phyloP scores from a whole-genome alignment of 2,113 vertebrate genomes.

The Calonectris borealis region DNA sequence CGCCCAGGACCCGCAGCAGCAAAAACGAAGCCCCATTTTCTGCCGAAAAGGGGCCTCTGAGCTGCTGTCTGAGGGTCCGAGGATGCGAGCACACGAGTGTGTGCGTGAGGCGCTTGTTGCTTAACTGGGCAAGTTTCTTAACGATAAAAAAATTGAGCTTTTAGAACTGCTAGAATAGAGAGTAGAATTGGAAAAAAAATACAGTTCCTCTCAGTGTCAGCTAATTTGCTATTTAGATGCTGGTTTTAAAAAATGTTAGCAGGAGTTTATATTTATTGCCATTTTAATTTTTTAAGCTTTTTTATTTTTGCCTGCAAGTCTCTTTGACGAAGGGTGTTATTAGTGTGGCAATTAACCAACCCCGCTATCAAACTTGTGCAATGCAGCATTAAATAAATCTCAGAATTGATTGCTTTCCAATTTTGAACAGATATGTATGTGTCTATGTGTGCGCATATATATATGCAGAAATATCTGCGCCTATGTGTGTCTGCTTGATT shows the following conservation, averaged over 20 bases:
- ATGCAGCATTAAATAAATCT: constrained; percentile 48
- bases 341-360: constrained; percentile 62
- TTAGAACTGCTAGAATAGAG: not conserved
- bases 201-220: not conserved
- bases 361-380: constrained; percentile 53
- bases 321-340: constrained; percentile 51
- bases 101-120: rapidly evolving
- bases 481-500: constrained; percentile 67
- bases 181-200: not conserved
- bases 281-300: not conserved
- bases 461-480: not conserved
- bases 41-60: not conserved
- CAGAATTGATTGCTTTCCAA: constrained; percentile 63
- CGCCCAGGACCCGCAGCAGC: rapidly evolving
- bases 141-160: not conserved
- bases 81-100: rapidly evolving
- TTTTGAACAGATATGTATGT: not conserved
- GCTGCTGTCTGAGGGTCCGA: not conserved
- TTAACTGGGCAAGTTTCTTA: not conserved
- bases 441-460: not conserved
- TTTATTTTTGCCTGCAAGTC: constrained; percentile 22
- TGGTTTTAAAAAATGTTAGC: not conserved
- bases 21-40: rapidly evolving
- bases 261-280: not conserved
- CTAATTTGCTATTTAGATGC: not conserved